Percentiles rank a stretch among this genome's conserved stretches.
These are phyloP conservation scores for Trissoscelio sp. DNA, from an alignment of 2,888 invertebrate species.

Conservation along the genomic window DNA sequence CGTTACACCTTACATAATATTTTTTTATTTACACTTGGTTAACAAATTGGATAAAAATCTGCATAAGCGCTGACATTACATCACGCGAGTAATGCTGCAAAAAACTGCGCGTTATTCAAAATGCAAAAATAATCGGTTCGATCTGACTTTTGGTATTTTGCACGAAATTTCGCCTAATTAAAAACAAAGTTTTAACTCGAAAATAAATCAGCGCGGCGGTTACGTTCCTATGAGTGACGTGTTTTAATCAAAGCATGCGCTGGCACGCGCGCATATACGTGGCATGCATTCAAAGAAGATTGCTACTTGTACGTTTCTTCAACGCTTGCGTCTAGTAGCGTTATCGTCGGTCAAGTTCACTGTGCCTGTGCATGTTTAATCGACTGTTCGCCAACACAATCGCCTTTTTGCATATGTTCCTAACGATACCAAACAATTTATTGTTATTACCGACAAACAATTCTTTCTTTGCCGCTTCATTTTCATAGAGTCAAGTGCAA, in stretches of 20 bases:
- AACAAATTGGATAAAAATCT: slow-evolving; percentile 39
- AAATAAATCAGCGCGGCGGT: slow-evolving; percentile 19
- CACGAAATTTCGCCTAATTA: slow-evolving; percentile 31
- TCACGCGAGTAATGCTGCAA: slow-evolving; percentile 11
- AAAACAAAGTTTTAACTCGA: slow-evolving; percentile 32
- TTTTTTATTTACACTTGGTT: slow-evolving; percentile 35
- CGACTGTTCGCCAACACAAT: slow-evolving; percentile 48
- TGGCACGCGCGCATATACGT: slow-evolving; percentile 65
- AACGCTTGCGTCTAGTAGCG: slow-evolving; percentile 48
- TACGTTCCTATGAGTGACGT: slow-evolving; percentile 15
- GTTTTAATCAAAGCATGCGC: slow-evolving; percentile 58
- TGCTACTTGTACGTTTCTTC: slow-evolving; percentile 61
- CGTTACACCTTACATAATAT: slow-evolving; percentile 10
- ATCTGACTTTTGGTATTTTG: slow-evolving; percentile 39
- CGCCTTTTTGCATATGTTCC: slow-evolving; percentile 15
- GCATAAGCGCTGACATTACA: slow-evolving; percentile 14
- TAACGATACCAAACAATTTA: slow-evolving; percentile 18
- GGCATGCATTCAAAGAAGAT: slow-evolving; percentile 61
- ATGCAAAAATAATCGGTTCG: slow-evolving; percentile 18
- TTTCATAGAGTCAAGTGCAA: neutral
- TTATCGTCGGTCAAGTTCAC: slow-evolving; percentile 69
- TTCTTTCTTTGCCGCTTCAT: neutral
- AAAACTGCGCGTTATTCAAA: slow-evolving; percentile 12
- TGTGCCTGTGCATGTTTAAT: slow-evolving; percentile 57
- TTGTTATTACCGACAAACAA: slow-evolving; percentile 2